Base-by-base conservation (phyloP, 64 coral and sea anemone species). In the Anthopleura sola region DNA sequence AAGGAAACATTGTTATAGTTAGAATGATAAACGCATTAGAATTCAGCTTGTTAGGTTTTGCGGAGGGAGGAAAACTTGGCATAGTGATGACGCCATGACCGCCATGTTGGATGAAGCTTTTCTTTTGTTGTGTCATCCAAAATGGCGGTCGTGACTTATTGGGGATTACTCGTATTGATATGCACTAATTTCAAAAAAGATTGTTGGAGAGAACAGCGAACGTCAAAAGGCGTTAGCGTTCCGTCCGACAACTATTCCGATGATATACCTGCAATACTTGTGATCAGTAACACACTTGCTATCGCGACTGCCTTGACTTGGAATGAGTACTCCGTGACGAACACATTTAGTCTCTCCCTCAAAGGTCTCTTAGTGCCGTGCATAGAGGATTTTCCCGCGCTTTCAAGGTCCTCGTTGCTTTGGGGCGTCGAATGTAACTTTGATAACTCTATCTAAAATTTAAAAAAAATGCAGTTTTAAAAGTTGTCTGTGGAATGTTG, bases 191-290 rank as follows among this genome's bases (percentile, higher is more conserved):
- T n/a, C n/a, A n/a, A n/a, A n/a, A n/a, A n/a, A n/a, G n/a, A n/a
- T n/a, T n/a, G n/a, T n/a, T n/a, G n/a, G n/a, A n/a, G n/a, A n/a
- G n/a, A n/a, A n/a, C n/a, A n/a, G n/a, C n/a, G n/a, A n/a, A n/a
- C n/a, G n/a, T n/a, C n/a, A n/a, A n/a, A n/a, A n/a, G n/a, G n/a
- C n/a, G n/a, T n/a, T n/a, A n/a, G n/a, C n/a, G n/a, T n/a, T n/a
- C n/a, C n/a, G n/a, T n/a, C n/a, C n/a, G n/a, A n/a, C n/a, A n/a
- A n/a, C n/a, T n/a, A n/a, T n/a, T n/a, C n/a, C n/a, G n/a, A n/a
- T n/a, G n/a, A n/a, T 18, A 24, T 79, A 79, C 76, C 76, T 79
- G 76, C 76, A 21, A 79, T 79, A 48, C 37, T 48, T 24, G 24
- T 44, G 38, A 79, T 79, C 16, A 79, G 34, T 48, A 79, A 48